Conservation (phyloP, 2,113 vertebrate species). For the Hipposideros armiger region DNA sequence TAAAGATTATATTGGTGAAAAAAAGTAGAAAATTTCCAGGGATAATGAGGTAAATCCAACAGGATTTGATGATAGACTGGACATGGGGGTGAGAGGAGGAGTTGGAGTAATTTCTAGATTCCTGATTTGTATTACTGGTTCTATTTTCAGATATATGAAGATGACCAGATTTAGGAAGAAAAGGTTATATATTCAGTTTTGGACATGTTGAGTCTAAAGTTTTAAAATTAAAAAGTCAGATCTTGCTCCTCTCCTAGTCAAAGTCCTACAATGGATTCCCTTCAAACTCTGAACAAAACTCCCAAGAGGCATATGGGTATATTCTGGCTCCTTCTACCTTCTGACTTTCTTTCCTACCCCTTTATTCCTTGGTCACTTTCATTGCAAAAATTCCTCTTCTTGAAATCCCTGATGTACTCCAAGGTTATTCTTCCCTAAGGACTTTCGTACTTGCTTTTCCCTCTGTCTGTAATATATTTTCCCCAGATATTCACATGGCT, state of each 20-base stretch:
- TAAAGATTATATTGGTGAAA: not conserved
- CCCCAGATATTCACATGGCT: not conserved
- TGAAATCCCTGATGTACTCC: not conserved
- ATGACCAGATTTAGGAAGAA: not conserved
- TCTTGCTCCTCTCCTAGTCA: not conserved
- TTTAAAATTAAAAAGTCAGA: not conserved
- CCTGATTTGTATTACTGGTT: not conserved
- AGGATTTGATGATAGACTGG: not conserved
- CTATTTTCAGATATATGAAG: not conserved
- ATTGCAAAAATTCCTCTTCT: not conserved
- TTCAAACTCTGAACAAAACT: not conserved
- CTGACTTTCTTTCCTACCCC: not conserved
- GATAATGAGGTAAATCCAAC: not conserved
- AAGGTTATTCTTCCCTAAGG: not conserved
- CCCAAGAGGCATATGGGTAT: not conserved
- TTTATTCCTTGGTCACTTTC: not conserved
- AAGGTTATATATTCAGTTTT: conserved; percentile 13
- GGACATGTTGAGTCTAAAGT: not conserved
- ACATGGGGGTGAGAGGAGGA: not conserved
- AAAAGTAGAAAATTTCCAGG: not conserved
- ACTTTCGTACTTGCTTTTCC: not conserved
- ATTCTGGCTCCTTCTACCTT: not conserved
- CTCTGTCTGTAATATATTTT: not conserved
- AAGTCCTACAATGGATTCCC: not conserved
- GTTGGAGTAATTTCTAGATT: not conserved